Percentiles rank a stretch among this genome's conserved stretches.
Evolutionary conservation across 2,797 vertebrate species (phyloP).

Genomic region (Hapalemur alaotrensis): DNA sequence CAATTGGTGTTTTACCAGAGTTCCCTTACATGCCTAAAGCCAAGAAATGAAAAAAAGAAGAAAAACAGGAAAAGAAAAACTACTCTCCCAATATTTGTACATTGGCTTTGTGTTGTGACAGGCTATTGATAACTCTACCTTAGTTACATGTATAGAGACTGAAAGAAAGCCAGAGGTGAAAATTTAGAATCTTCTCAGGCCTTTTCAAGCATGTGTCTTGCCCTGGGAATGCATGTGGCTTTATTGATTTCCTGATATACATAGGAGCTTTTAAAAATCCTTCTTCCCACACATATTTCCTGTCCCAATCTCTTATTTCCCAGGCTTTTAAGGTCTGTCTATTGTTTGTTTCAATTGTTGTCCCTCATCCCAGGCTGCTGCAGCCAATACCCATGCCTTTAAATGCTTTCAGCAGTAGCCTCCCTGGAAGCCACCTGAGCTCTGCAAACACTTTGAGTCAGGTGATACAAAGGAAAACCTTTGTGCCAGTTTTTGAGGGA

Average conservation of each 20-base stretch:
- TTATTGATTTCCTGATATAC: not conserved
- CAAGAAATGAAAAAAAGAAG: not conserved
- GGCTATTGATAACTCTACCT: not conserved
- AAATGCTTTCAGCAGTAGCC: not conserved
- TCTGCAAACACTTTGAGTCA: constrained; percentile 2
- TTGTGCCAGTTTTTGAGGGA: constrained; percentile 15
- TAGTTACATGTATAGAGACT: not conserved
- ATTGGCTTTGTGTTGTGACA: not conserved
- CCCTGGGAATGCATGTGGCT: not conserved
- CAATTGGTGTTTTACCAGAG: not conserved
- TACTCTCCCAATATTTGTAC: not conserved
- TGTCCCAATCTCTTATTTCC: not conserved
- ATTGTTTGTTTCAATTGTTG: not conserved
- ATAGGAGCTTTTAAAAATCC: not conserved
- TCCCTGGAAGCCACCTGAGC: not conserved
- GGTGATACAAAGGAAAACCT: constrained; percentile 30
- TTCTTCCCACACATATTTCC: not conserved
- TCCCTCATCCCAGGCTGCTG: not conserved
- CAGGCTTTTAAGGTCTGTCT: not conserved
- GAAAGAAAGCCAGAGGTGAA: not conserved
- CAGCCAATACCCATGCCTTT: constrained; percentile 1
- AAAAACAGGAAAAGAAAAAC: not conserved
- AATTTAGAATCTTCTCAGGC: not conserved
- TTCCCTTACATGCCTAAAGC: not conserved
- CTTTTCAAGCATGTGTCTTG: not conserved